Evolutionary conservation across 2,113 vertebrate genomes (phyloP).

Genomic region (Chunga burmeisteri): DNA sequence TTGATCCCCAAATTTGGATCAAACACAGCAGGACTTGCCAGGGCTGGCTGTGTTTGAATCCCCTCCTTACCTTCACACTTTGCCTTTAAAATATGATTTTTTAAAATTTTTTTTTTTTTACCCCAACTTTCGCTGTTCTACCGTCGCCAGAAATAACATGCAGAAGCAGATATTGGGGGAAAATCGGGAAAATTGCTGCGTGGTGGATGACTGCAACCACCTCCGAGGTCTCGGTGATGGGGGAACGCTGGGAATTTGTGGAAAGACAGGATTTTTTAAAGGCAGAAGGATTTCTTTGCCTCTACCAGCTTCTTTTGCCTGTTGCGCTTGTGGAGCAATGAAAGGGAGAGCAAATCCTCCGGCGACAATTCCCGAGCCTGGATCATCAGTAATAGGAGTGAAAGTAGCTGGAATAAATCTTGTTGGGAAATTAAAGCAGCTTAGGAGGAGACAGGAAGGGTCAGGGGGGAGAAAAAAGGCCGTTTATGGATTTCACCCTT

Average conservation of each 20-base stretch:
- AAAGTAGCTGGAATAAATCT: constrained; percentile 54
- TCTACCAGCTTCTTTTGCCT: neutral
- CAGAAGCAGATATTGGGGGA: neutral
- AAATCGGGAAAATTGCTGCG: accelerated
- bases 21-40: neutral
- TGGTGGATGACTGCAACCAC: no score
- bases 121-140: neutral
- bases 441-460: neutral
- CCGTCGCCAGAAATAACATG: neutral
- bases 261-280: neutral
- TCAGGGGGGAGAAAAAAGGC: neutral
- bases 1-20: neutral
- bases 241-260: neutral
- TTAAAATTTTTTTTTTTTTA: neutral
- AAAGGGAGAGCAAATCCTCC: neutral
- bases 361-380: neutral
- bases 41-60: neutral
- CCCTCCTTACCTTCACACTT: accelerated
- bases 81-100: neutral
- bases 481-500: constrained; percentile 37
- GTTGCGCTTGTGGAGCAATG: neutral
- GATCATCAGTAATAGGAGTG: neutral
- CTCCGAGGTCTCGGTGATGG: accelerated
- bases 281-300: neutral
- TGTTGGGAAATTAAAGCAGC: constrained; percentile 52